Evolutionary conservation across 2,888 invertebrate genomes (phyloP).

Genomic region (Archips xylosteana): DNA sequence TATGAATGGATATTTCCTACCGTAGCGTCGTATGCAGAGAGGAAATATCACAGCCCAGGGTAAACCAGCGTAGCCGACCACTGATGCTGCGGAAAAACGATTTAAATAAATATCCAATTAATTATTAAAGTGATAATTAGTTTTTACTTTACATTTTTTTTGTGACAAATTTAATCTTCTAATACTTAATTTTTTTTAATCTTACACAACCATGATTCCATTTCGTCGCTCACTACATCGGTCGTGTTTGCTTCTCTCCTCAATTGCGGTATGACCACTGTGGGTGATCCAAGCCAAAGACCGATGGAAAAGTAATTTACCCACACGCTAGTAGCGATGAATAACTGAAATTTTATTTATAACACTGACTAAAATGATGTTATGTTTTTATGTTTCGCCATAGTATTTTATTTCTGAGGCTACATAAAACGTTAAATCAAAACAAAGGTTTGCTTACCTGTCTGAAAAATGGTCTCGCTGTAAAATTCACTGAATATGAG

Average conservation of each 20-base stretch:
- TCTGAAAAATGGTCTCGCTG: neutral
- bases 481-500: neutral
- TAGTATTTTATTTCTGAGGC: too few species aligned
- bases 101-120: neutral
- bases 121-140: neutral
- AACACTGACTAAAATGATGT: neutral
- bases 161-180: neutral
- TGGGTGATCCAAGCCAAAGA: slow-evolving; percentile 37
- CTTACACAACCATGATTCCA: slow-evolving; percentile 54
- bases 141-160: neutral
- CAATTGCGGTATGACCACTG: slow-evolving; percentile 41
- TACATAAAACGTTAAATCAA: neutral
- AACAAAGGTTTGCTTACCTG: neutral
- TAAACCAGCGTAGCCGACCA: neutral
- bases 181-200: neutral
- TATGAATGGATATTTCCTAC: slow-evolving; percentile 52
- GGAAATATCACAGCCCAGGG: slow-evolving; percentile 6
- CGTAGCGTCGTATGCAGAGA: slow-evolving; percentile 27
- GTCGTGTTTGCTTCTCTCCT: slow-evolving; percentile 53
- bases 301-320: slow-evolving; percentile 35
- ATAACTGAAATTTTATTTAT: slow-evolving; percentile 28
- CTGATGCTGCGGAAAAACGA: neutral
- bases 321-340: slow-evolving; percentile 39
- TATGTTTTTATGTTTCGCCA: too few species aligned
- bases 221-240: slow-evolving; percentile 48